phyloP scores from a whole-genome alignment of 2,113 vertebrate genomes.

The Hypanus sabinus region DNA sequence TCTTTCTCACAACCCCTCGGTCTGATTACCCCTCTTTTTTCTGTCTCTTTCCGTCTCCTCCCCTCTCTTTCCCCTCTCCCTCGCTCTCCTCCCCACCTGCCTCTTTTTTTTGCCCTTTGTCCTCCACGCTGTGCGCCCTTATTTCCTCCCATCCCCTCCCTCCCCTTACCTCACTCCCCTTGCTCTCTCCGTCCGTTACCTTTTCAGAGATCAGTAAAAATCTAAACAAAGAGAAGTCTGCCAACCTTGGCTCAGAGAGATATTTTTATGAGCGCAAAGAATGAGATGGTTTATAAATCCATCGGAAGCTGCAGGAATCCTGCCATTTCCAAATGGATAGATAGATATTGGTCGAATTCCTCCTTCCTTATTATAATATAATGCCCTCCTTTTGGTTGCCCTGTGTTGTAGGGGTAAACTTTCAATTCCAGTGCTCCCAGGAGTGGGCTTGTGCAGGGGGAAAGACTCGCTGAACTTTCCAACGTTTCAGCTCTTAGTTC shows the following conservation, averaged over 20 bases:
- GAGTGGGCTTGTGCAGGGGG: not conserved
- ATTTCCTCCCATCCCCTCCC: no score
- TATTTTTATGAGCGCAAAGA: not conserved
- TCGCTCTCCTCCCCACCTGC: not conserved
- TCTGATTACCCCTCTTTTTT: constrained; percentile 50
- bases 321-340: not conserved
- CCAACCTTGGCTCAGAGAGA: not conserved
- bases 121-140: no score
- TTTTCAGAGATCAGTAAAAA: not conserved
- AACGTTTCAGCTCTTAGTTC: not conserved
- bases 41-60: constrained; percentile 52
- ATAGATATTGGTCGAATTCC: not conserved
- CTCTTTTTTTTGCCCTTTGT: no score
- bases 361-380: not conserved
- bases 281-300: not conserved
- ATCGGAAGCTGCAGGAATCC: not conserved
- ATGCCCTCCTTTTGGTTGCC: no score
- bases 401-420: constrained; percentile 30
- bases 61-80: constrained; percentile 42
- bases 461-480: not conserved
- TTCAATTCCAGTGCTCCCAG: not conserved
- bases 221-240: not conserved
- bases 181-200: not conserved
- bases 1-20: not conserved
- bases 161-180: no score